Percentiles rank a stretch among this genome's conserved stretches.
Evolutionary conservation across 2,113 vertebrate genomes (phyloP).

Genomic region (Manacus vitellinus): DNA sequence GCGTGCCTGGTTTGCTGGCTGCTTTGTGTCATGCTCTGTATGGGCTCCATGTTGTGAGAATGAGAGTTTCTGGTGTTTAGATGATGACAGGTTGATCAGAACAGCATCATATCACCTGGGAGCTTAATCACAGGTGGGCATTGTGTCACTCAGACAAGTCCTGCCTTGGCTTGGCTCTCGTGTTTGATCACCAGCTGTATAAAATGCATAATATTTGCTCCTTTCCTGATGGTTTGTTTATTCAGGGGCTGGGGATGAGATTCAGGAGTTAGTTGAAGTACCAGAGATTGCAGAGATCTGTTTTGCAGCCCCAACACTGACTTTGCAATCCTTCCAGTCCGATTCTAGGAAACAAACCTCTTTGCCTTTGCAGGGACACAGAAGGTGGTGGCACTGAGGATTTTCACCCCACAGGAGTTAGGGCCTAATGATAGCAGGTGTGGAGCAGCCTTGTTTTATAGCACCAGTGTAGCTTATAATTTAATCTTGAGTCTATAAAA

Average conservation of each 20-base stretch:
- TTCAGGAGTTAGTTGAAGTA: not conserved
- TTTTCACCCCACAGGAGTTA: not conserved
- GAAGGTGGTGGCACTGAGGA: not conserved
- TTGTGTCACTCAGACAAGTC: not conserved
- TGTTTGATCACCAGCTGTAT: not conserved
- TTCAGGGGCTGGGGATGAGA: not conserved
- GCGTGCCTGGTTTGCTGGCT: not conserved
- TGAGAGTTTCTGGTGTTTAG: not conserved
- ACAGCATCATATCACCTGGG: not conserved
- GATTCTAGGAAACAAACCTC: not conserved
- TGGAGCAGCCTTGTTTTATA: not conserved
- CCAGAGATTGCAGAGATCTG: not conserved
- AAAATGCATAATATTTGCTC: not conserved
- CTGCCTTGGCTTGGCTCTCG: not conserved
- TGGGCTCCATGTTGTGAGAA: not conserved
- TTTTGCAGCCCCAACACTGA: not conserved
- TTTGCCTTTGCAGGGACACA: not conserved
- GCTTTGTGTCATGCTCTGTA: rapidly evolving
- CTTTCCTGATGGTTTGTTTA: not conserved
- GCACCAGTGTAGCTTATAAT: not conserved
- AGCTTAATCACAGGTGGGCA: not conserved
- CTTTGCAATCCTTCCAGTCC: not conserved
- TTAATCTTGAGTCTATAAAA: not conserved
- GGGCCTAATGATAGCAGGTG: not conserved
- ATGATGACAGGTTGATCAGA: not conserved